phyloP scores from a whole-genome alignment of 2,797 vertebrate species.

The Poeciliopsis paucimaculata region DNA sequence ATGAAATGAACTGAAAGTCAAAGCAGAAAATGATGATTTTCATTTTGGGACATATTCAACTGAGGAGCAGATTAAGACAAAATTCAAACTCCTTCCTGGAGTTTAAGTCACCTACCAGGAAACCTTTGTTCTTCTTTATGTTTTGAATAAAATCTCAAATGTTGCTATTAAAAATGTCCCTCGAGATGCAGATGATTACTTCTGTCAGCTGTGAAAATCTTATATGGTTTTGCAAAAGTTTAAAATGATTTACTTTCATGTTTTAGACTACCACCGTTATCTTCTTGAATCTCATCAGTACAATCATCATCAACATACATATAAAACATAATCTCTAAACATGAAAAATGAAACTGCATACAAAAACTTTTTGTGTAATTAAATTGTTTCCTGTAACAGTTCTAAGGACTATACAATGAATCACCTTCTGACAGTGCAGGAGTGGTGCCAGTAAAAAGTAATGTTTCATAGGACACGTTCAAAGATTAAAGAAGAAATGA shows the following conservation, averaged over 20 bases:
- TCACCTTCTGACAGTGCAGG: not conserved
- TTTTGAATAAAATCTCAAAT: not conserved
- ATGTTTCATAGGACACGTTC: not conserved
- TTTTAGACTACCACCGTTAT: no score
- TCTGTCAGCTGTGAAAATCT: not conserved
- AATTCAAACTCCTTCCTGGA: not conserved
- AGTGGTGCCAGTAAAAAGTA: not conserved
- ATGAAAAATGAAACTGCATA: not conserved
- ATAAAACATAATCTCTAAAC: not conserved
- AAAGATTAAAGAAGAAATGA: not conserved
- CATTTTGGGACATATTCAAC: not conserved
- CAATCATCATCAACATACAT: no score
- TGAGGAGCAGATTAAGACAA: not conserved
- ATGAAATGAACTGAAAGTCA: not conserved
- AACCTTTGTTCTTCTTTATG: not conserved
- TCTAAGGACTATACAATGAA: not conserved
- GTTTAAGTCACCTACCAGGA: not conserved
- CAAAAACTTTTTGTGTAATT: no score
- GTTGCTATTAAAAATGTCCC: not conserved
- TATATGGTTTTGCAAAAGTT: no score
- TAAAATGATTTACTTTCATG: no score
- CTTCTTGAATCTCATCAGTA: no score
- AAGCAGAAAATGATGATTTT: not conserved
- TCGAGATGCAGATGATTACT: not conserved
- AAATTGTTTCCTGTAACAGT: not conserved